Base-by-base conservation (phyloP, 2,888 invertebrate genomes). In the Ectemnius continuus region DNA sequence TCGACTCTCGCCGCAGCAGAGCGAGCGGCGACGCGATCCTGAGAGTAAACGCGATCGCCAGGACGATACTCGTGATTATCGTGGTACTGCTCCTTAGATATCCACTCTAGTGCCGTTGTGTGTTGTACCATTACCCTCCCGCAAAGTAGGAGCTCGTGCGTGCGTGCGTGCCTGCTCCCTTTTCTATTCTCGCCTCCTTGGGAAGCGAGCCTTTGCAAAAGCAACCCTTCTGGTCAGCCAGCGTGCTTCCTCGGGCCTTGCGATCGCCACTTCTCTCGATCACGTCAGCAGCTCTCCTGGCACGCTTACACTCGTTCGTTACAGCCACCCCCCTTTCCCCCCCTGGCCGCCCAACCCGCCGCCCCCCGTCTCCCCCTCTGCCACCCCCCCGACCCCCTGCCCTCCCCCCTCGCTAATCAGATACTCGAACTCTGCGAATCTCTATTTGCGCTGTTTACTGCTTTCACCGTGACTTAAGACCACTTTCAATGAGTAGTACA, bases 401-500 rank as follows among this genome's bases (percentile, higher is more conserved):
- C 28, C 28, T 4, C 28, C 28, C 8, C 36, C 28, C 36, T 8
- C 36, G 36, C 36, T 36, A 36, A 6, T 36, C 36, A 52, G 16
- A 47, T 16, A 52, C 59, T 70, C 66, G 47, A 76, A 68, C 36
- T 71, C 58, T 70, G 68, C 75, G 69, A 63, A 69, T 45, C 63
- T 80, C 45, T 64, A 74, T 63, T 82, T 76, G 73, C 66, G 20
- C 70, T 68, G 72, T 84, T 84, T 84, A 81, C 82, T 84, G 84
- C 83, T 84, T 89, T 88, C 88, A 86, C 89, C 88, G 88, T 89
- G 88, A 88, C 88, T 89, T 82, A 85, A 86, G 84, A 87, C 88
- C 88, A 89, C 88, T 78, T 75, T 26, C 68, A 76, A 66, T 61
- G 69, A 74, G 69, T 68, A 67, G 66, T 70, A 36, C 36, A 36